A percentile compares a stretch with the other conserved stretches of the same genome.
Conservation (phyloP, 1,140 invertebrate species). For the Drosophila tsacasi region DNA sequence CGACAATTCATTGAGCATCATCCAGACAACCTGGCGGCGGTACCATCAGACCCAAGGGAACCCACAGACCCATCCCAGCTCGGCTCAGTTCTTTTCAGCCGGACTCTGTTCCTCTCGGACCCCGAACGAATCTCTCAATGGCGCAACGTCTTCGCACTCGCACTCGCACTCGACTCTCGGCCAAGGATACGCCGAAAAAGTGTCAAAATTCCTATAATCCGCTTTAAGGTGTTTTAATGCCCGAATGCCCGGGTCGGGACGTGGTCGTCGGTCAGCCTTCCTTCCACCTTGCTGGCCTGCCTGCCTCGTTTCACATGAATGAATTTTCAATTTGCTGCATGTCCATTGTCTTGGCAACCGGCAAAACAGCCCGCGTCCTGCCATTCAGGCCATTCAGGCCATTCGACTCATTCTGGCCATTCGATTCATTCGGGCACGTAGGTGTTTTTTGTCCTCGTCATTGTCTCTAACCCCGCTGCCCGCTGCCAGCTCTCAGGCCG, state of each 20-base stretch:
- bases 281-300: conserved; percentile 51
- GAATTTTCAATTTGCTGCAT: conserved; percentile 82
- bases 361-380: conserved; percentile 69
- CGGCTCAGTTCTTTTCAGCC: conserved; percentile 24
- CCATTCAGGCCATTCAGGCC: conserved; percentile 64
- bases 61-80: conserved; percentile 34
- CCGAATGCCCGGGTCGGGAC: conserved; percentile 42
- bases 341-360: conserved; percentile 79
- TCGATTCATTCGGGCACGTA: conserved; percentile 60
- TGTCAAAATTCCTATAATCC: conserved; percentile 83
- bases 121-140: conserved; percentile 76
- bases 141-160: conserved; percentile 65
- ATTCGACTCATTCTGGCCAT: conserved; percentile 37
- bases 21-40: conserved; percentile 54
- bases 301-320: conserved; percentile 77
- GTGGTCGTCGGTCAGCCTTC: conserved; percentile 30
- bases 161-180: conserved; percentile 43
- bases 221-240: conserved; percentile 83
- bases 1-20: conserved; percentile 75
- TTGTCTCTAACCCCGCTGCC: conserved; percentile 53
- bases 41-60: conserved; percentile 31
- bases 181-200: conserved; percentile 80
- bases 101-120: conserved; percentile 20
- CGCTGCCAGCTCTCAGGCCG: conserved; percentile 52
- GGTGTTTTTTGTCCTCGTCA: conserved; percentile 76